These are phyloP conservation scores for Myiotriccus ornatus DNA, from an alignment of 2,797 vertebrate genomes.

Conservation along the genomic window DNA sequence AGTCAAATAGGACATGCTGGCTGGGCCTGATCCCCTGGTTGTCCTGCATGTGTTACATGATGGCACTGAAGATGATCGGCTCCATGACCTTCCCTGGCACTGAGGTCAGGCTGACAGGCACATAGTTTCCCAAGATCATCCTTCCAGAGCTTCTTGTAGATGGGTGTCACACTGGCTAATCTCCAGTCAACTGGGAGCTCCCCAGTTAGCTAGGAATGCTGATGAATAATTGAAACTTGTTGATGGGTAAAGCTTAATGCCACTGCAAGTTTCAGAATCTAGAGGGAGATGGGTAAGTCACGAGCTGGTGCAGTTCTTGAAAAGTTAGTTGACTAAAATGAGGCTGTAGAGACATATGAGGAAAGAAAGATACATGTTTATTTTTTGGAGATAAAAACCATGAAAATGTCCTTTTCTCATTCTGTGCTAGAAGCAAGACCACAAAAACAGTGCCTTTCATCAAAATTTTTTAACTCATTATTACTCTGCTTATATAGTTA, in stretches of 20 bases:
- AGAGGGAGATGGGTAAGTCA: background rate
- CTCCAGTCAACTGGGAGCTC: background rate
- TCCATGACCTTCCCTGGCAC: background rate
- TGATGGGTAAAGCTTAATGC: background rate
- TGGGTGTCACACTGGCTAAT: background rate
- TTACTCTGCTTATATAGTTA: background rate
- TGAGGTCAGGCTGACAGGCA: background rate
- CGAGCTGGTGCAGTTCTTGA: background rate
- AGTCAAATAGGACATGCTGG: background rate
- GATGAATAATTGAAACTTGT: background rate
- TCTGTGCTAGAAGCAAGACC: background rate
- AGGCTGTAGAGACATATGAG: background rate
- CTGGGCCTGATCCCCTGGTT: background rate
- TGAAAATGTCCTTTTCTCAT: background rate
- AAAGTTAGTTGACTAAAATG: background rate
- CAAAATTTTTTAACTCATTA: background rate
- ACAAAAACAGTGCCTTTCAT: background rate
- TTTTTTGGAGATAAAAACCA: background rate
- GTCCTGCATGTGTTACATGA: background rate
- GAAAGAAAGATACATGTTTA: background rate
- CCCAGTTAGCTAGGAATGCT: background rate
- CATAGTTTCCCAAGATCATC: background rate
- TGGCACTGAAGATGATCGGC: background rate
- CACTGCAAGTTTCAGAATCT: background rate
- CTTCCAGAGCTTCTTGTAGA: background rate